phyloP scores from a whole-genome alignment of 2,113 vertebrate species.

The Clarias magur region DNA sequence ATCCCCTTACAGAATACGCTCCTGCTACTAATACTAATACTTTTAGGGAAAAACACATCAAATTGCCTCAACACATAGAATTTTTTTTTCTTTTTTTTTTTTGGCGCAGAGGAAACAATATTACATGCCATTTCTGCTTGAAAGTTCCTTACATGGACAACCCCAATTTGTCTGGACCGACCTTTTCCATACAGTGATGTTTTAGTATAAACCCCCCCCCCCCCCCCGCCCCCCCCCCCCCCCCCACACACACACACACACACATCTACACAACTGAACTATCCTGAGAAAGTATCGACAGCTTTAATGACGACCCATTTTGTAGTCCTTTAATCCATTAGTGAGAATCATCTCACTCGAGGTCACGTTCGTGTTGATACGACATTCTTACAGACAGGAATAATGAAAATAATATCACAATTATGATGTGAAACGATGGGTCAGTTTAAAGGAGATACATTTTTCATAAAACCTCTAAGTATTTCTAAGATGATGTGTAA shows the following conservation, averaged over 20 bases:
- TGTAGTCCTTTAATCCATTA: slow-evolving; percentile 91
- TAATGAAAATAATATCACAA: slow-evolving; percentile 82
- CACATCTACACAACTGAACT: slow-evolving; percentile 69
- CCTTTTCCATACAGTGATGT: slow-evolving; percentile 61
- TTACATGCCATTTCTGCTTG: slow-evolving; percentile 63
- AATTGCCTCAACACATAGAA: slow-evolving; percentile 62
- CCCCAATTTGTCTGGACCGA: slow-evolving; percentile 68
- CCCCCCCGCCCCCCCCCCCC: slow-evolving; percentile 48
- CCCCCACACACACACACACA: neutral
- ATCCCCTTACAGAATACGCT: slow-evolving; percentile 50
- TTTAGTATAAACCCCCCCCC: slow-evolving; percentile 58
- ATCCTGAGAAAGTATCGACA: slow-evolving; percentile 75
- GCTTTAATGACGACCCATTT: slow-evolving; percentile 88
- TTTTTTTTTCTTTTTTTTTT: neutral
- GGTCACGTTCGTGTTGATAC: slow-evolving; percentile 86
- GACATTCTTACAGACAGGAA: slow-evolving; percentile 85
- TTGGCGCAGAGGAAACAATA: slow-evolving; percentile 62
- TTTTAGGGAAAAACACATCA: slow-evolving; percentile 57
- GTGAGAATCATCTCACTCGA: slow-evolving; percentile 89
- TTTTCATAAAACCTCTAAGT: neutral
- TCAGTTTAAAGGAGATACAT: slow-evolving; percentile 46
- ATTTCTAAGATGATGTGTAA: neutral
- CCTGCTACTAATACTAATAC: slow-evolving; percentile 31
- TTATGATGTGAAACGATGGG: slow-evolving; percentile 58
- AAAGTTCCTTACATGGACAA: slow-evolving; percentile 72